These are phyloP conservation scores for Xenus cinereus DNA, from an alignment of 2,113 vertebrate genomes.

Conservation along the genomic window DNA sequence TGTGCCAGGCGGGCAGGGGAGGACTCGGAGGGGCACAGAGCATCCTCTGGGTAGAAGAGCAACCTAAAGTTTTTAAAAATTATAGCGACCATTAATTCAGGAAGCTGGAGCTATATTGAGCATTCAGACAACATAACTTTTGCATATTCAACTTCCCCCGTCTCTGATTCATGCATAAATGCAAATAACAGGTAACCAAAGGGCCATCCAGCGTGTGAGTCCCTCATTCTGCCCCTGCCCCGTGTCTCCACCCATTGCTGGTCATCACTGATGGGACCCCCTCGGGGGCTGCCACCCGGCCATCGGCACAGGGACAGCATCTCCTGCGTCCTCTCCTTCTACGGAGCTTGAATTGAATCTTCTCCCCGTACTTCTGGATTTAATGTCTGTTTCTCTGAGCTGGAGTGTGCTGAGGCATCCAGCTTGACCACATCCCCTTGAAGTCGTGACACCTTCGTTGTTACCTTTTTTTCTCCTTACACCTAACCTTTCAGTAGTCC, in stretches of 20 bases:
- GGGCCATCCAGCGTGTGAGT: background rate
- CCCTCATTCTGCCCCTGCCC: background rate
- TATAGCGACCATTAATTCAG: rapidly evolving
- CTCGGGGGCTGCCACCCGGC: background rate
- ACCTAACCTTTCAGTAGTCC: background rate
- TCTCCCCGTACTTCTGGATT: too few relatives aligned
- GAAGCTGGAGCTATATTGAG: background rate
- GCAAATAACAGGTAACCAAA: background rate
- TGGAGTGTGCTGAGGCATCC: background rate
- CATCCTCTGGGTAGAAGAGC: too few relatives aligned
- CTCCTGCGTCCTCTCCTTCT: background rate
- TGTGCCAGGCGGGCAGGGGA: background rate
- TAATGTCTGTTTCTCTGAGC: background rate
- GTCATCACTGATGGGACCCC: background rate
- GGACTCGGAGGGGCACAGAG: background rate
- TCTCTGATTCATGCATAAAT: background rate
- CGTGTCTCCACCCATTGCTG: rapidly evolving
- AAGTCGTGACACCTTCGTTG: too few relatives aligned
- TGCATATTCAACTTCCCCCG: background rate
- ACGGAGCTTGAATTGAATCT: too few relatives aligned
- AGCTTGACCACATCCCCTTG: background rate
- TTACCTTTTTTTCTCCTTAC: background rate
- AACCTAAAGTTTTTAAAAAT: background rate
- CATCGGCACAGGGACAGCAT: rapidly evolving
- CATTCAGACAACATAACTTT: background rate